Evolutionary conservation across 2,797 vertebrate genomes (phyloP), one percentile per base, ranked within the genome.

Genomic region (Chrysolophus pictus): DNA sequence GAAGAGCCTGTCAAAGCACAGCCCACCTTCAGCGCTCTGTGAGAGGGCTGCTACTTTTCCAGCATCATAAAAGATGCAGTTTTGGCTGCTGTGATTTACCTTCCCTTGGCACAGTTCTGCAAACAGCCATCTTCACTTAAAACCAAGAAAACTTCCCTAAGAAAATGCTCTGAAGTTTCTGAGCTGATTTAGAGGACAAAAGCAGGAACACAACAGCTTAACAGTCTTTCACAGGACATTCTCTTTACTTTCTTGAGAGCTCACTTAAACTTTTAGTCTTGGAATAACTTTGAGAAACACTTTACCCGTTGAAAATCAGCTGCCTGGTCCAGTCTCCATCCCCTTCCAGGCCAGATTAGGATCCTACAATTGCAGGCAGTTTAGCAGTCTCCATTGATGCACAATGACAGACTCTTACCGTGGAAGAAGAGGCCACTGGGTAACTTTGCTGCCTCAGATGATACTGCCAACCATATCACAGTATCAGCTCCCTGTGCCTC

Each of bases 401-500:
- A 0, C 37, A 9, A 1, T 1, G 10, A 19, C n/a, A 47, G 44
- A 33, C 33, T 13, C 41, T 97, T 68, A 98, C 98, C 98, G 94
- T 98, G 98, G 95, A 98, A 98, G 97, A 98, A 98, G 70, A 96
- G 97, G 42, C 98, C 98, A 0, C 98, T 99, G 0, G 96, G 96
- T 33, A 98, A 97, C 75, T 96, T 95, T 3, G 56, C 1, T 49
- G 98, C 97, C 4, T 97, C 95, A 3, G 97, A 26, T 11, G 98
- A 97, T 5, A 97, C 60, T 0, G 98, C 98, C 47, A 98, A 90
- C 98, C 99, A 99, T 24, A 98, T 95, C 10, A 94, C 84, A 0
- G 98, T 98, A 94, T 99, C 98, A 0, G 98, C 98, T 1, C 98
- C 98, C 97, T 98, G 98, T 33, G 94, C 97, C 76, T 97, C 98